Base-by-base conservation (phyloP, 2,888 invertebrate genomes). In the Alcis repandata region DNA sequence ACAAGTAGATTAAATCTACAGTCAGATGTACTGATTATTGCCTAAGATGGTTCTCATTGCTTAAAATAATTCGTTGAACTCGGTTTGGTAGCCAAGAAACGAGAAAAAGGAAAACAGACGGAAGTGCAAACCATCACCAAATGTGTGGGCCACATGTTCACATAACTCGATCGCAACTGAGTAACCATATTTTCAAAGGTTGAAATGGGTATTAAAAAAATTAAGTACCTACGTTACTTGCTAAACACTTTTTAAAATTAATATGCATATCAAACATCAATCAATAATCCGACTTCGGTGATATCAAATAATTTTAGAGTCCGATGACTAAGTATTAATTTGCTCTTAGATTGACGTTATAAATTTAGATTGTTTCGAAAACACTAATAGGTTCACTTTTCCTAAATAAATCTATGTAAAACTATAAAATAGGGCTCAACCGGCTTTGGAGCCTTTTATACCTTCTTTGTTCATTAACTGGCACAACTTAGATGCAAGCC, bases 111-210 rank as follows among this genome's bases (percentile, higher is more conserved):
- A 79, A 78, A 79, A 81, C 76, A 83, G 80, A 78, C 89, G 90
- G 91, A 91, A 90, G 84, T 85, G 71, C 73, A 86, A 89, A 89
- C 83, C 87, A 90, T 85, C 85, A 84, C 88, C 90, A 89, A 89
- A 89, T 90, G 90, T 89, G 87, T 79, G 83, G 76, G 76, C 76
- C 78, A 77, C 74, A 75, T 78, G 78, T 71, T 84, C 79, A 78
- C 8, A 32, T 22, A 40, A 38, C 20, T 38, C 10, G 17, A 15
- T 32, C 17, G 32, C 4, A 32, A 32, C 17, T 17, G 32, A n/a
- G 17, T 17, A 49, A 9, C 20, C 11, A 43, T 17, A 36, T 36
- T 36, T 36, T 7, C 36, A 27, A 27, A 27, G 27, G 6, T 27
- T 27, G 6, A 2, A 27, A 4, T 27, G 2, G 27, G 27, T 2